Conservation (phyloP, 2,888 invertebrate genomes). For the Ochropleura plecta region DNA sequence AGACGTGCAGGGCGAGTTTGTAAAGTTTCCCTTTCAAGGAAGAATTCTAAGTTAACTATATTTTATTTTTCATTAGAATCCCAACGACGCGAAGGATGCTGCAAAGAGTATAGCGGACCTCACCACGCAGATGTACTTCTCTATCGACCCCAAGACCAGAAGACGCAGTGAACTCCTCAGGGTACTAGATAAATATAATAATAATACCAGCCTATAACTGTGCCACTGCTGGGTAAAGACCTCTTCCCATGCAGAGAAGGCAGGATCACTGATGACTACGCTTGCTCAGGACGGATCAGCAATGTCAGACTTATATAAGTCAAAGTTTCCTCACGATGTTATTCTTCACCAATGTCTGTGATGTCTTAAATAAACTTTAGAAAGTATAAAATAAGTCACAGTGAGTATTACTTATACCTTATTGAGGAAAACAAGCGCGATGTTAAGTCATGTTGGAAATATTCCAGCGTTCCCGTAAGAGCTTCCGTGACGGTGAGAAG, state of each 20-base stretch:
- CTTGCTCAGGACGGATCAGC: no score
- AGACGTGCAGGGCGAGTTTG: no score
- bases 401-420: background rate
- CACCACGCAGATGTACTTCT: conserved; percentile 81
- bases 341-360: no score
- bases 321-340: no score
- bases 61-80: conserved; percentile 59
- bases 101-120: conserved; percentile 81
- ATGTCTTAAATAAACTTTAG: no score
- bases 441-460: background rate
- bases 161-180: conserved; percentile 71
- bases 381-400: no score
- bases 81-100: conserved; percentile 73
- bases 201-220: no score
- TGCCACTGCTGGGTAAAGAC: no score
- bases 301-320: no score
- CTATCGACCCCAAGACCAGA: conserved; percentile 75
- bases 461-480: conserved; percentile 78
- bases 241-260: no score
- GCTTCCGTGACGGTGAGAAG: conserved; percentile 81
- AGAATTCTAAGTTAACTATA: background rate
- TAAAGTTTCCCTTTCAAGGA: no score
- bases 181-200: conserved; percentile 6
- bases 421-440: background rate
- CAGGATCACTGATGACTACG: no score